phyloP scores from a whole-genome alignment of 2,888 invertebrate genomes.

The Euproctis similis region DNA sequence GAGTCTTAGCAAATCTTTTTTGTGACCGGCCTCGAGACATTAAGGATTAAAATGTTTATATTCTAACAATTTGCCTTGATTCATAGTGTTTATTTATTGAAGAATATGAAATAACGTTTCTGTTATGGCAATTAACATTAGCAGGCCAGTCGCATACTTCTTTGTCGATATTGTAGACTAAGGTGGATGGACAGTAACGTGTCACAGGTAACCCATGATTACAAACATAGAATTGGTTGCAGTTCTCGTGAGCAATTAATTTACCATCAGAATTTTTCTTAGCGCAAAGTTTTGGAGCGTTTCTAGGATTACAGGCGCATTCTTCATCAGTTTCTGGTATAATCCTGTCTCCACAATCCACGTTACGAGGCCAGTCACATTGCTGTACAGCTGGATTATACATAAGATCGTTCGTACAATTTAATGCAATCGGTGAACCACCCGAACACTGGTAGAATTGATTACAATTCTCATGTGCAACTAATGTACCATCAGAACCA shows the following conservation, averaged over 20 bases:
- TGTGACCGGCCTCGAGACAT: no score
- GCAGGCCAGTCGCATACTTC: conserved; percentile 35
- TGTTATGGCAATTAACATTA: conserved; percentile 32
- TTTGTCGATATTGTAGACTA: conserved; percentile 27
- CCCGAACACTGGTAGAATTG: conserved; percentile 73
- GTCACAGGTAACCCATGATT: conserved; percentile 21
- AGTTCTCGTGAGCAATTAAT: conserved; percentile 35
- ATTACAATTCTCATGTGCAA: conserved; percentile 19
- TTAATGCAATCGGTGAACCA: conserved; percentile 66
- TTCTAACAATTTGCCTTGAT: conserved; percentile 10
- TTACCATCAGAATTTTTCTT: conserved; percentile 24
- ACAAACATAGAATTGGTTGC: conserved; percentile 36
- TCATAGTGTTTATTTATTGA: conserved; percentile 20
- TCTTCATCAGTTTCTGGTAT: conserved; percentile 20
- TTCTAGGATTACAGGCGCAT: conserved; percentile 16
- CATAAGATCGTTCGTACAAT: conserved; percentile 66
- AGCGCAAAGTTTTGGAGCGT: conserved; percentile 32
- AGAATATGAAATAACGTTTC: conserved; percentile 5
- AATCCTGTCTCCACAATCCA: conserved; percentile 58
- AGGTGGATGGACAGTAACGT: conserved; percentile 15
- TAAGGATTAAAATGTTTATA: conserved; percentile 12
- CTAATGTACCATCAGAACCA: conserved; percentile 7
- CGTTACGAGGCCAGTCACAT: conserved; percentile 75
- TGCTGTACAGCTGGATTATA: conserved; percentile 61
- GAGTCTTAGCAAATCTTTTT: no score